Conservation (phyloP, 2,113 vertebrate species). For the Platysternon megacephalum region DNA sequence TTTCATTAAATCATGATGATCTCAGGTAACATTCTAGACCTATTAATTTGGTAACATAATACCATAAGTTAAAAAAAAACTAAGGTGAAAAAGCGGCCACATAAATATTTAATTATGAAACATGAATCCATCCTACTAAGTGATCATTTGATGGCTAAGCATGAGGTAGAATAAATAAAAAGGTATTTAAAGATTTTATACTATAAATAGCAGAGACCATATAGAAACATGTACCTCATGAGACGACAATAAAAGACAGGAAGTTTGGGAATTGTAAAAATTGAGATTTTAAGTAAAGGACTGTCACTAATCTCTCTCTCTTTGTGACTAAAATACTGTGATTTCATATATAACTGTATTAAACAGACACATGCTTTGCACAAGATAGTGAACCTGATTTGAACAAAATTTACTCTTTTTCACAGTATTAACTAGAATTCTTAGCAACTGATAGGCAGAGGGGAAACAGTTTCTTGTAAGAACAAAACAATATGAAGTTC, state of each 20-base stretch:
- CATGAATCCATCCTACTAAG: background rate
- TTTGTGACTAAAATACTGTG: background rate
- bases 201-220: background rate
- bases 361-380: background rate
- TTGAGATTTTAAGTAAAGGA: background rate
- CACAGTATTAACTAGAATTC: background rate
- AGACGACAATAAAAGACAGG: background rate
- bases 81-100: background rate
- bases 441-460: background rate
- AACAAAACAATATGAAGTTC: background rate
- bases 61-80: background rate
- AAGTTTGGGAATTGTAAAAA: background rate
- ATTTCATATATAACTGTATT: background rate
- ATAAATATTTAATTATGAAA: slow-evolving; percentile 39
- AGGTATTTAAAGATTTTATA: background rate
- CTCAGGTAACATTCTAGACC: background rate
- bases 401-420: background rate
- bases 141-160: slow-evolving; percentile 4
- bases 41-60: background rate
- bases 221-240: background rate
- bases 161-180: background rate
- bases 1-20: slow-evolving; percentile 29
- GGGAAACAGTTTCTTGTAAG: background rate
- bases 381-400: background rate
- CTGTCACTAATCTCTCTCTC: background rate